Percentiles rank a stretch among this genome's conserved stretches.
Conservation (phyloP, 2,888 invertebrate species). For the Phoronis australis region DNA sequence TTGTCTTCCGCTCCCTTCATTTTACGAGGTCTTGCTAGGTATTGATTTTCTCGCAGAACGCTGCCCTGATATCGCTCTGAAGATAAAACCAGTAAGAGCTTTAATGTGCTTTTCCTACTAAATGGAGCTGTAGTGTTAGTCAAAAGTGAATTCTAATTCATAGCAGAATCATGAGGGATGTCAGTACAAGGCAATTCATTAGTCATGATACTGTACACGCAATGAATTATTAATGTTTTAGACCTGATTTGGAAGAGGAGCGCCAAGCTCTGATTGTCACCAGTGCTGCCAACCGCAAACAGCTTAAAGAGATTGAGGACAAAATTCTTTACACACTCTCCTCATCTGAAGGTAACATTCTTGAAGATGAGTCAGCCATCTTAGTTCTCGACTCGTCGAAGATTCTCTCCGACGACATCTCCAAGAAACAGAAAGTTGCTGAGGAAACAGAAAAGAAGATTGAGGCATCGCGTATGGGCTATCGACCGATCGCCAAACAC, state of each 20-base stretch:
- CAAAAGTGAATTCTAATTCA: too few relatives aligned
- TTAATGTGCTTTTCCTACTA: too few relatives aligned
- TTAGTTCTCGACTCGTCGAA: slow-evolving; percentile 83
- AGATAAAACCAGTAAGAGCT: neutral
- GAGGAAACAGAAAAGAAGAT: slow-evolving; percentile 86
- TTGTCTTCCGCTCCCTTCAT: too few relatives aligned
- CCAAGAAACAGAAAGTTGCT: slow-evolving; percentile 79
- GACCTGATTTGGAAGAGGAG: slow-evolving; percentile 75
- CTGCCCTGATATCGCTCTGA: too few relatives aligned
- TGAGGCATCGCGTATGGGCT: slow-evolving; percentile 76
- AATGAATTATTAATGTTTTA: too few relatives aligned
- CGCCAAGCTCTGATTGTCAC: slow-evolving; percentile 73
- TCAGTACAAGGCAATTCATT: too few relatives aligned
- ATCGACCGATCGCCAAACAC: slow-evolving; percentile 84
- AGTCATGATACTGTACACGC: too few relatives aligned
- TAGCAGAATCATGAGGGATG: too few relatives aligned
- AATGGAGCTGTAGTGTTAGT: too few relatives aligned
- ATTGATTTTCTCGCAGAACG: too few relatives aligned
- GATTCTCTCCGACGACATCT: slow-evolving; percentile 76
- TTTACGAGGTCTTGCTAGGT: too few relatives aligned
- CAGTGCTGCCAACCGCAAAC: slow-evolving; percentile 73
- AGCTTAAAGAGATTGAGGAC: slow-evolving; percentile 80
- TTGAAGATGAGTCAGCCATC: slow-evolving; percentile 86
- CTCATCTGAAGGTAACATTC: slow-evolving; percentile 74
- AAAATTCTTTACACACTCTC: slow-evolving; percentile 80